Evolutionary conservation across 92 coral and sea anemone genomes (phyloP), one percentile per base, ranked within the genome.

Genomic region (Porites rus): DNA sequence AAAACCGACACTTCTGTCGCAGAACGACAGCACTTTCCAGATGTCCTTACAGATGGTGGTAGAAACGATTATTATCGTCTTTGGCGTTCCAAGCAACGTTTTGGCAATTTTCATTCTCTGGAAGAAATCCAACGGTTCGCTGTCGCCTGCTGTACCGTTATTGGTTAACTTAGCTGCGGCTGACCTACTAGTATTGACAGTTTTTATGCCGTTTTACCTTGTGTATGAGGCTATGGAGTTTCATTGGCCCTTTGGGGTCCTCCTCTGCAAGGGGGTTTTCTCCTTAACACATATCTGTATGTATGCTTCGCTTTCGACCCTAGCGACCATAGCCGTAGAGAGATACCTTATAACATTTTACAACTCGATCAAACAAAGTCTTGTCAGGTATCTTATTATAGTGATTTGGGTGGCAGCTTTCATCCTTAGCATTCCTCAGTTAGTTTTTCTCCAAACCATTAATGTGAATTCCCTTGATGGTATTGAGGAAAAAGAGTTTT

Each of bases 311-410:
- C 86, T 93, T 4, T 92, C 88, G 20, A 93, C 94, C 0, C 16
- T 93, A 76, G 76, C 92, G 13, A 85, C 82, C n/a, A 85, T 93
- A 31, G 94, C 96, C 51, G 88, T 90, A 17, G 95, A 93, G 85
- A 78, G 95, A 59, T 87, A 93, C 84, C 53, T 14, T 17, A 79
- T 81, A 71, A 59, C 86, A 2, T 80, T 70, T 38, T 68, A 78
- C 21, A 17, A 61, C 59, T 87, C 63, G 24, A 80, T 91, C 46
- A 84, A 61, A 6, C 75, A 31, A 65, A 61, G 75, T 4, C 24
- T 65, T 7, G 86, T 80, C 16, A 77, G 81, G 17, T 67, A 84
- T 59, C 63, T 24, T 11, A 63, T 92, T 8, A 4, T 80, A 8
- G 14, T 53, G 24, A 88, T 77, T 14, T 93, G 96, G 94, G n/a